Evolutionary conservation across 2,113 vertebrate genomes (phyloP), one percentile per base, ranked within the genome.

Genomic region (Serilophus lunatus): DNA sequence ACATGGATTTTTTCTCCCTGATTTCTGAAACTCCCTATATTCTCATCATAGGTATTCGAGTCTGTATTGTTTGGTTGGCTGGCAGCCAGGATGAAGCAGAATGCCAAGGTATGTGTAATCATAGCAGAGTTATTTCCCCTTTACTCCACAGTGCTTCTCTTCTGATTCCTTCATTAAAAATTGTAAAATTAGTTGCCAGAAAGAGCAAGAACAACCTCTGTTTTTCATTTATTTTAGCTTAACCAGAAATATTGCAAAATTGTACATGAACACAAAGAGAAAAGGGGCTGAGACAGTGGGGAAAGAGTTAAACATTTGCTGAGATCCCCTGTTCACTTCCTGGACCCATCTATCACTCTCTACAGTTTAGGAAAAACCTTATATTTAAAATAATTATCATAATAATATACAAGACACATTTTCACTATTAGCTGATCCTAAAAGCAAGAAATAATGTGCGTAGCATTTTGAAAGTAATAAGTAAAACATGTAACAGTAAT

Each of bases 1-100:
- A 42, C 6, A 63, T 1, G 61, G 50, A 51, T 7, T 70, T 79
- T 42, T 25, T 20, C 7, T 0, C 1, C 29, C 20, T 5, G 2
- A n/a, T 60, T 90, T 90, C 63, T 68, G 71, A 77, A 82, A 69
- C 28, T 83, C 36, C 19, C 19, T 82, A 12, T 84, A 29, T 84
- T 79, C 57, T 82, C 47, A 64, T 77, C 12, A 54, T 31, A 22
- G 42, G 35, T 70, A 63, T 63, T 53, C 78, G 33, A 80, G 76
- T 81, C 29, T 26, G 26, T 77, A 54, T 44, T 47, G 65, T 74
- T 74, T 12, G 24, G 22, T 13, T 91, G 87, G 74, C 82, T 88
- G 66, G 29, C 50, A 94, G 90, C 35, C 75, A 80, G 15, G 1
- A 40, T 33, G 13, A 94, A 61, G 44, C 35, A 86, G 75, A 75